phyloP scores from a whole-genome alignment of 2,888 invertebrate genomes.

The Spilarctia lutea region DNA sequence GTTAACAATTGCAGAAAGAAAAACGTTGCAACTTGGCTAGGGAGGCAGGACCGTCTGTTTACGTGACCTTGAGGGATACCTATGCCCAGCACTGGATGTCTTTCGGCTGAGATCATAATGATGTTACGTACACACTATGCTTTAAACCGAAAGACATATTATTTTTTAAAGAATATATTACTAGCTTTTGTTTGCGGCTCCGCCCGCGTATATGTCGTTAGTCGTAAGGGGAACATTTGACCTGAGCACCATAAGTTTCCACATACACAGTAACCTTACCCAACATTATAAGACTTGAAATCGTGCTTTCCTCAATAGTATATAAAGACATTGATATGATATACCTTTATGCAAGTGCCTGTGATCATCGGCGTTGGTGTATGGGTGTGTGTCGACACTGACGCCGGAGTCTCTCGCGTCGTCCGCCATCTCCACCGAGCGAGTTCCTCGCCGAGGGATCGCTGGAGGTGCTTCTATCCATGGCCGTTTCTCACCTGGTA shows the following conservation, averaged over 20 bases:
- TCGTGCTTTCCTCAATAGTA: background rate
- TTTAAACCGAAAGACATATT: too few species aligned
- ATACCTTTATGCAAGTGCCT: conserved; percentile 62
- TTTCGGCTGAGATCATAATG: too few species aligned
- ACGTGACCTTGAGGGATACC: too few species aligned
- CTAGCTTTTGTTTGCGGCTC: too few species aligned
- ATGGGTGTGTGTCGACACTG: conserved; percentile 75
- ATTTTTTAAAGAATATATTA: too few species aligned
- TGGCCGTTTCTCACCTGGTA: conserved; percentile 57
- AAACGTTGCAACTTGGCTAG: too few species aligned
- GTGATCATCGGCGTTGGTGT: conserved; percentile 76
- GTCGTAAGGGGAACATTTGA: background rate
- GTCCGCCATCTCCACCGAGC: conserved; percentile 72
- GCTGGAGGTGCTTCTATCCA: conserved; percentile 72
- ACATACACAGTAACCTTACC: background rate
- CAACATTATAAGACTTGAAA: background rate
- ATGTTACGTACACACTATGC: too few species aligned
- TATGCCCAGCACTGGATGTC: too few species aligned
- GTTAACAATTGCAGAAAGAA: too few species aligned
- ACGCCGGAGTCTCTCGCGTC: conserved; percentile 81
- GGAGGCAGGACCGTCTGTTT: too few species aligned
- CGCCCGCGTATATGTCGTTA: too few species aligned
- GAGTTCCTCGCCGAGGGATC: conserved; percentile 75
- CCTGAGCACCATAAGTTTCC: background rate
- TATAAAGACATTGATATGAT: too few species aligned